Base-by-base conservation (phyloP, 2,888 invertebrate species). In the Scaptodrosophila latifasciaeformis region DNA sequence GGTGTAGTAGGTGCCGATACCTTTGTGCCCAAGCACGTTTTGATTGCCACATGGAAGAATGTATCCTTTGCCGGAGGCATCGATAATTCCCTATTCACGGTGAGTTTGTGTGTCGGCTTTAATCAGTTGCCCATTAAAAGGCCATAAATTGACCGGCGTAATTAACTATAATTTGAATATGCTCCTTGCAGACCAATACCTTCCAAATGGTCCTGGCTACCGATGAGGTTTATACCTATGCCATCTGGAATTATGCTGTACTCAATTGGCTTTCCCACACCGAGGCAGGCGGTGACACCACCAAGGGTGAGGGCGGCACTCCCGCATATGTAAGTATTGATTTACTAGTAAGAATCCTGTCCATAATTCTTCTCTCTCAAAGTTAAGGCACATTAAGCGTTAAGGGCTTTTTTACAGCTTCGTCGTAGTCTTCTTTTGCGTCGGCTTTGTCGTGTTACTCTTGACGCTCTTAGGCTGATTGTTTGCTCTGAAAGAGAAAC, bases 11-110 rank as follows among this genome's bases (percentile, higher is more conserved):
- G 98, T 0, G 92, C 96, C 0, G 93, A 95, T 37, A 92, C 93
- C 1, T 99, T 98, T 87, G 90, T 91, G 66, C 96, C 98, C 0
- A 96, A 96, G 82, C 96, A 96, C 82, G 95, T 92, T 2, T 88
- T 95, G 54, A 93, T 96, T 58, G 90, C 95, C 50, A 98, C 98
- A 0, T 99, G 98, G 99, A 96, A 95, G 86, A 97, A 98, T 86
- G 92, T 97, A 87, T 94, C 96, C 0, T 96, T 96, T 84, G 91
- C 94, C 80, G 96, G 96, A 47, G 96, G 96, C 66, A 94, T 93
- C 70, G 92, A 92, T 63, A 92, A 92, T 84, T 91, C 93, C 0
- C 86, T 94, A n/a, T 91, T 88, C 81, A 89, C 87, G 87, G 92
- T 92, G 83, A 87, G 88, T 12, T 60, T 46, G 54, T 5, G 54